Conservation (phyloP, 1,140 invertebrate genomes). For the Radopholus similis region DNA sequence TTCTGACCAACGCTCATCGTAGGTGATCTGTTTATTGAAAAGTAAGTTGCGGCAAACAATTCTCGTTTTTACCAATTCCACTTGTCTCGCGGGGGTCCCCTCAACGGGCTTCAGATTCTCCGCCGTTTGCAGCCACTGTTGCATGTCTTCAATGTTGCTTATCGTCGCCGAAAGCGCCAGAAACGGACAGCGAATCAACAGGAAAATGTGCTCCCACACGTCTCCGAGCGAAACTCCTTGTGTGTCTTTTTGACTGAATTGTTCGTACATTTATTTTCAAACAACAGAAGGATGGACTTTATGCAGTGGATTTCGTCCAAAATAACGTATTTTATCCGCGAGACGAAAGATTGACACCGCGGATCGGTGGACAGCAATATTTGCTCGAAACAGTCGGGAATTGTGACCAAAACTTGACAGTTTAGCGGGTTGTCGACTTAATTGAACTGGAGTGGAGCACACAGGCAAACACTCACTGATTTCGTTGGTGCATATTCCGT, state of each 20-base stretch:
- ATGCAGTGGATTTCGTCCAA: constrained; percentile 60
- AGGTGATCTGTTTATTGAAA: constrained; percentile 32
- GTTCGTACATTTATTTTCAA: background rate
- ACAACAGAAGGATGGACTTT: constrained; percentile 26
- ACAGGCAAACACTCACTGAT: background rate
- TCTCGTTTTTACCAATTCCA: constrained; percentile 37
- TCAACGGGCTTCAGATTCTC: constrained; percentile 43
- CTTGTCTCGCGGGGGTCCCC: constrained; percentile 23
- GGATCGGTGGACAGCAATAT: constrained; percentile 51
- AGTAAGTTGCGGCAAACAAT: background rate
- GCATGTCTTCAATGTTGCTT: constrained; percentile 48
- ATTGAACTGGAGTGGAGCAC: constrained; percentile 14
- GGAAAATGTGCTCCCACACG: constrained; percentile 59
- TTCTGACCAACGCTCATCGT: constrained; percentile 57
- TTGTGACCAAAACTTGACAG: constrained; percentile 58
- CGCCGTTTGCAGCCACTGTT: constrained; percentile 45
- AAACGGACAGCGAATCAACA: constrained; percentile 57
- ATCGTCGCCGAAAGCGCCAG: constrained; percentile 58
- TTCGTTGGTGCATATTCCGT: constrained; percentile 48
- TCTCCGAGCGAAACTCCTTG: constrained; percentile 38
- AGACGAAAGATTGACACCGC: constrained; percentile 48
- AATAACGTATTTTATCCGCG: constrained; percentile 57
- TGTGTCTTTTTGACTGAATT: constrained; percentile 16
- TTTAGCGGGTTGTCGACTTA: constrained; percentile 50
- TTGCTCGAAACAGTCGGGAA: constrained; percentile 55